Percentiles rank a stretch among this genome's conserved stretches.
These are phyloP conservation scores for Enteromius treurensis DNA, from an alignment of 2,797 vertebrate species.

Conservation along the genomic window DNA sequence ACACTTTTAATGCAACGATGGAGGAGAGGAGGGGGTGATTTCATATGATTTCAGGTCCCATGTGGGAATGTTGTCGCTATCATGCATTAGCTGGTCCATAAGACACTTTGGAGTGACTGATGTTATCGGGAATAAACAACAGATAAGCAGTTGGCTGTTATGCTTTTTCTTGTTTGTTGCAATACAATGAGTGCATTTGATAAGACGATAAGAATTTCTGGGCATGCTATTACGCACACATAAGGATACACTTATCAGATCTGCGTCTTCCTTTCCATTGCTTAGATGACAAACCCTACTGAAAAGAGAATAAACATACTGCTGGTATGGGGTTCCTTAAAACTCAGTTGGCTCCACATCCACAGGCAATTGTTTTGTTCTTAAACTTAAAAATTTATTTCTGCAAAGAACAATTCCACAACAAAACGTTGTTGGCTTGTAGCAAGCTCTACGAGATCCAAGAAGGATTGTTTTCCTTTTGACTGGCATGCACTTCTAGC, in stretches of 20 bases:
- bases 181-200: slow-evolving; percentile 14
- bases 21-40: background rate
- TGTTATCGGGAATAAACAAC: slow-evolving; percentile 2
- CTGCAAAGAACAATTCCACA: slow-evolving; percentile 64
- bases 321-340: slow-evolving; percentile 10
- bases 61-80: background rate
- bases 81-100: background rate
- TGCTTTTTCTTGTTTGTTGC: background rate
- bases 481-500: slow-evolving; percentile 37
- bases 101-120: background rate
- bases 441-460: slow-evolving; percentile 23
- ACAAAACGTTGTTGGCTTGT: slow-evolving; percentile 38
- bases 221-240: slow-evolving; percentile 24
- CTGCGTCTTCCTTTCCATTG: slow-evolving; percentile 12
- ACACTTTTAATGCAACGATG: slow-evolving; percentile 7
- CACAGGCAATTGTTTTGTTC: slow-evolving; percentile 56
- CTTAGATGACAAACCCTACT: slow-evolving; percentile 35
- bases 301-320: background rate
- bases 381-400: slow-evolving; percentile 47
- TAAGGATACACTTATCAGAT: slow-evolving; percentile 30
- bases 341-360: slow-evolving; percentile 50
- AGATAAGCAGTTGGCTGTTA: background rate
- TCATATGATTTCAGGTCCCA: background rate
- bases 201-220: slow-evolving; percentile 13
- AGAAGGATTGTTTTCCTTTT: slow-evolving; percentile 37